Conservation (phyloP, 2,888 invertebrate genomes). For the Unio pictorum region DNA sequence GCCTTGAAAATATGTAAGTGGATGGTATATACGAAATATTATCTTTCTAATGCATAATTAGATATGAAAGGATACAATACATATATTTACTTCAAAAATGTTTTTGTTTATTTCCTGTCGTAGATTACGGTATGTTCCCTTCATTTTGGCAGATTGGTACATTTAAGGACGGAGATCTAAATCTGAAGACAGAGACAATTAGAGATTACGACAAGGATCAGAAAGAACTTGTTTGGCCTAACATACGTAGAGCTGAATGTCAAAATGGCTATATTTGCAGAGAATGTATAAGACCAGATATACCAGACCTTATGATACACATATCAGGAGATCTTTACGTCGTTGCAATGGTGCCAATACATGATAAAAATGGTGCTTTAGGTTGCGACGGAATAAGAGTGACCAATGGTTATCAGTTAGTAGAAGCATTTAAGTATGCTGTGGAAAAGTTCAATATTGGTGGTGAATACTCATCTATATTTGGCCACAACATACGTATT, state of each 20-base stretch:
- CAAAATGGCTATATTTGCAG: conserved; percentile 10
- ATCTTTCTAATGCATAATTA: too few relatives aligned
- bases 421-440: background rate
- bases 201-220: conserved; percentile 12
- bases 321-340: background rate
- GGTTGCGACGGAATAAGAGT: background rate
- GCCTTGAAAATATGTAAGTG: too few relatives aligned
- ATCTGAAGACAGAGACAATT: conserved; percentile 7
- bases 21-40: too few relatives aligned
- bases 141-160: conserved; percentile 21
- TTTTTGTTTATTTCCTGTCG: too few relatives aligned
- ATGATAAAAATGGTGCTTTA: background rate
- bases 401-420: background rate
- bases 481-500: background rate
- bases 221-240: conserved; percentile 7
- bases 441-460: background rate
- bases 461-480: background rate
- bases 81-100: too few relatives aligned
- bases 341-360: background rate
- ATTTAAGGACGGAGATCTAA: conserved; percentile 7
- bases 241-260: conserved; percentile 20
- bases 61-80: too few relatives aligned
- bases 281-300: conserved; percentile 16
- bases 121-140: background rate
- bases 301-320: background rate